These are phyloP conservation scores for Pangasius krempfi DNA, from an alignment of 2,797 vertebrate species.

Conservation along the genomic window DNA sequence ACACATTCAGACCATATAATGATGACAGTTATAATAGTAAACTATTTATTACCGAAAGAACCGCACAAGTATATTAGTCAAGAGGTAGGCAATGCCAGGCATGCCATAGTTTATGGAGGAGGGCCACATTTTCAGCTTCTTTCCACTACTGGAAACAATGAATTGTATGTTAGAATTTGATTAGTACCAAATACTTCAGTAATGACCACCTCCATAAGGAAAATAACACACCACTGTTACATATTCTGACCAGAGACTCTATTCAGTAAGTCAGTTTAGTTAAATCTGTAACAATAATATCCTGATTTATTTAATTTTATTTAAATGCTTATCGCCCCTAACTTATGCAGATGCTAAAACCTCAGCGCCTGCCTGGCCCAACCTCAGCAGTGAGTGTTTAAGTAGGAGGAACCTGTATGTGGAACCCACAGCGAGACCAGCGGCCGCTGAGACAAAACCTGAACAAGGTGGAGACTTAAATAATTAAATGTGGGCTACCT, in stretches of 20 bases:
- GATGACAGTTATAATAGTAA: background rate
- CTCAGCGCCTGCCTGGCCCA: slow-evolving; percentile 85
- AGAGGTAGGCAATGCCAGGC: background rate
- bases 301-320: background rate
- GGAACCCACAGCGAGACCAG: slow-evolving; percentile 57
- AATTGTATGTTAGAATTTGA: background rate
- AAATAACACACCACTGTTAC: background rate
- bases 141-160: background rate
- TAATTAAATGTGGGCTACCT: background rate
- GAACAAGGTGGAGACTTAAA: slow-evolving; percentile 61
- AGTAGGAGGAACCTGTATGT: slow-evolving; percentile 68
- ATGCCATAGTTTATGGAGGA: background rate
- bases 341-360: slow-evolving; percentile 80
- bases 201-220: background rate
- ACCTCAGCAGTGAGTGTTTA: slow-evolving; percentile 62
- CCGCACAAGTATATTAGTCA: background rate
- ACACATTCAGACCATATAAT: background rate
- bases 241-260: background rate
- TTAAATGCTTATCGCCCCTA: background rate
- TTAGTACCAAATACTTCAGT: background rate
- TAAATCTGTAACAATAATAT: background rate
- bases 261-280: background rate
- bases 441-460: background rate
- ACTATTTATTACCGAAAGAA: background rate
- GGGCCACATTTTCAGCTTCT: background rate